These are phyloP conservation scores for Macropis europaea DNA, from an alignment of 2,888 invertebrate genomes.

Conservation along the genomic window DNA sequence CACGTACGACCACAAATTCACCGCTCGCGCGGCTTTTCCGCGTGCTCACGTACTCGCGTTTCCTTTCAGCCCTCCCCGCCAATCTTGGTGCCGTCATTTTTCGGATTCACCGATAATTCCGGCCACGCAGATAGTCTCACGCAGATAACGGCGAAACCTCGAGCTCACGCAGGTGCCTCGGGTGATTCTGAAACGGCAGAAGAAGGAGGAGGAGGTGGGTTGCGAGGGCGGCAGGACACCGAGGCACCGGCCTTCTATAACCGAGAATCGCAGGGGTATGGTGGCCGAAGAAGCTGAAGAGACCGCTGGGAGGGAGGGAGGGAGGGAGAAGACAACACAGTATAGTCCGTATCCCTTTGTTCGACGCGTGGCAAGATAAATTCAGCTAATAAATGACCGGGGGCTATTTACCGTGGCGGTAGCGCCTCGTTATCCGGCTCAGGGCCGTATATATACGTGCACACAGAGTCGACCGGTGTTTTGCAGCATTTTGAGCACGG, in stretches of 20 bases:
- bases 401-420: slow-evolving; percentile 75
- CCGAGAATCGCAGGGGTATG: not conserved
- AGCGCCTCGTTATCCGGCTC: slow-evolving; percentile 78
- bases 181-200: slow-evolving; percentile 26
- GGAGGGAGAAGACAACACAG: slow-evolving; percentile 40
- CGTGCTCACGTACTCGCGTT: slow-evolving; percentile 36
- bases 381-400: slow-evolving; percentile 75
- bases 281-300: not conserved
- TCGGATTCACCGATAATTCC: slow-evolving; percentile 60
- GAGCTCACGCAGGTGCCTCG: slow-evolving; percentile 62
- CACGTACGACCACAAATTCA: slow-evolving; percentile 54
- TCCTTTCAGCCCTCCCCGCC: slow-evolving; percentile 50
- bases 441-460: slow-evolving; percentile 48
- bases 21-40: not conserved
- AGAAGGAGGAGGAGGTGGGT: no score
- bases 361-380: slow-evolving; percentile 75
- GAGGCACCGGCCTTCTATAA: not conserved
- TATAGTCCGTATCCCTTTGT: slow-evolving; percentile 70
- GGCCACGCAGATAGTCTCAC: slow-evolving; percentile 53
- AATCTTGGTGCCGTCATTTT: slow-evolving; percentile 59
- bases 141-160: slow-evolving; percentile 50
- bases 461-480: slow-evolving; percentile 70
- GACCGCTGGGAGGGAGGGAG: not conserved
- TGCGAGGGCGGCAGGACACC: slow-evolving; percentile 25
- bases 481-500: slow-evolving; percentile 78